Conservation (phyloP, 2,797 vertebrate genomes). For the Dallia pectoralis region DNA sequence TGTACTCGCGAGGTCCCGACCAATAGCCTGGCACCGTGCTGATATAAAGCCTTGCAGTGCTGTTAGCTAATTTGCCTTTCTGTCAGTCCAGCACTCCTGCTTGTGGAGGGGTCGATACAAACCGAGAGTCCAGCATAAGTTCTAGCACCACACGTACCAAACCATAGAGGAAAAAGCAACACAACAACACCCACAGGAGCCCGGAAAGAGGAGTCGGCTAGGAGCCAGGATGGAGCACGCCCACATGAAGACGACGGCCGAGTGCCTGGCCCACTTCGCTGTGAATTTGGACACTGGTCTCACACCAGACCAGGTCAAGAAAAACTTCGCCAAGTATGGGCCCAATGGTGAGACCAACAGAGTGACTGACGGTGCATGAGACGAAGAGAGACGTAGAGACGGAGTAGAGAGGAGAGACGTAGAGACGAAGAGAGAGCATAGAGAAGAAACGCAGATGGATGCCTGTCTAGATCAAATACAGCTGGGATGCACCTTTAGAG, state of each 20-base stretch:
- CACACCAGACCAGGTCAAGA: constrained; percentile 83
- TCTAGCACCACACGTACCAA: constrained; percentile 61
- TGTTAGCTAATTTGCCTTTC: constrained; percentile 74
- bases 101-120: constrained; percentile 60
- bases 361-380: constrained; percentile 16
- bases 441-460: constrained; percentile 8
- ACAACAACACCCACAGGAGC: constrained; percentile 52
- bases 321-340: constrained; percentile 84
- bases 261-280: constrained; percentile 82
- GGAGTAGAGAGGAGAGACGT: too few relatives aligned
- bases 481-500: background rate
- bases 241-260: constrained; percentile 73
- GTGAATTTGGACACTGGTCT: constrained; percentile 81
- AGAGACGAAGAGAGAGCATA: constrained; percentile 8
- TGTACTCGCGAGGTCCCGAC: constrained; percentile 49
- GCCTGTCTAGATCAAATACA: background rate
- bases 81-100: constrained; percentile 78
- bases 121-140: constrained; percentile 41
- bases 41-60: constrained; percentile 71
- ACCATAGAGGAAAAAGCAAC: constrained; percentile 62
- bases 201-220: constrained; percentile 65
- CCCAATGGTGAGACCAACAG: constrained; percentile 80
- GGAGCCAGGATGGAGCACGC: constrained; percentile 83
- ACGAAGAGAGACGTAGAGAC: too few relatives aligned
- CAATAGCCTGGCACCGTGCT: constrained; percentile 57